Evolutionary conservation across 2,113 vertebrate genomes (phyloP).

Genomic region (Zeus faber): DNA sequence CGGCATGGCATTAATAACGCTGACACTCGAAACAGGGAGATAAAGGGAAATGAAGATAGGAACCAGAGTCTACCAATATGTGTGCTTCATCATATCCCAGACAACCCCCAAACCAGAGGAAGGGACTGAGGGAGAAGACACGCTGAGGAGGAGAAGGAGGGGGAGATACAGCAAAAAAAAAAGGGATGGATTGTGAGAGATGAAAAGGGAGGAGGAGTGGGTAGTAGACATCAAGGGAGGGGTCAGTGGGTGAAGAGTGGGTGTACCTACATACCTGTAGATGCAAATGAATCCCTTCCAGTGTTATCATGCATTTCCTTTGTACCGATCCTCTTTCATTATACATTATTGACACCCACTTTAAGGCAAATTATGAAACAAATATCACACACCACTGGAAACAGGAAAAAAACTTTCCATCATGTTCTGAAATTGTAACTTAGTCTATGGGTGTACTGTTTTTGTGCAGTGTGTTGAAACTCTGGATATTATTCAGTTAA

Average conservation of each 20-base stretch:
- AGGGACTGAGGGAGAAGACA: constrained; percentile 13
- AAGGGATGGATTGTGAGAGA: constrained; percentile 6
- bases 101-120: constrained; percentile 42
- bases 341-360: too few species aligned
- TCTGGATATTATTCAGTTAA: too few species aligned
- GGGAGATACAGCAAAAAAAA: background rate
- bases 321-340: too few species aligned
- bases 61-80: constrained; percentile 65
- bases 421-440: too few species aligned
- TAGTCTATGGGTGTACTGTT: too few species aligned
- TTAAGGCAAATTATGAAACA: too few species aligned
- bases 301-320: background rate
- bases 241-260: background rate
- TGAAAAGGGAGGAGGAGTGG: background rate
- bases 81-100: constrained; percentile 63
- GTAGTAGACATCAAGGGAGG: background rate
- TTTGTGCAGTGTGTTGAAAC: too few species aligned
- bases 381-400: too few species aligned
- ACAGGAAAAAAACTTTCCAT: too few species aligned
- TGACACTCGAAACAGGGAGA: constrained; percentile 59
- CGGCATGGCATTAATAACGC: constrained; percentile 61
- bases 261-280: background rate
- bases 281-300: constrained; percentile 23
- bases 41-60: constrained; percentile 70
- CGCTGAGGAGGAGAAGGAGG: constrained; percentile 17